A percentile compares a stretch with the other conserved stretches of the same genome.
These are phyloP conservation scores for Sebastes hopkinsi DNA, from an alignment of 2,797 vertebrate genomes.

Conservation along the genomic window DNA sequence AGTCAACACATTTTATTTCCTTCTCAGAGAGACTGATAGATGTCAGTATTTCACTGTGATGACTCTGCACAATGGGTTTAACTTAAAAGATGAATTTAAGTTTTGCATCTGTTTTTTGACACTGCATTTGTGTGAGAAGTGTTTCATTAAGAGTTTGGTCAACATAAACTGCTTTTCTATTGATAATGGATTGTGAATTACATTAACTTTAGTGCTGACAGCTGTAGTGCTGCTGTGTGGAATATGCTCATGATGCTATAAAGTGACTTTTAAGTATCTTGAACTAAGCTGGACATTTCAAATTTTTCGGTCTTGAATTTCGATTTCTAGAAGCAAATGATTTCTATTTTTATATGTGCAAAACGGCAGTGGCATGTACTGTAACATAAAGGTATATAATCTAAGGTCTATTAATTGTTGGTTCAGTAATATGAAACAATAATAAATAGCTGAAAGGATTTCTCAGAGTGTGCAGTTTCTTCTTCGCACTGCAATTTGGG, in stretches of 20 bases:
- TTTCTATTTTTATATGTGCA: slow-evolving; percentile 84
- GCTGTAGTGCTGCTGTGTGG: slow-evolving; percentile 54
- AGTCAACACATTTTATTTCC: slow-evolving; percentile 4
- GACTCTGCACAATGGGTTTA: slow-evolving; percentile 19
- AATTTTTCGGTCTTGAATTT: slow-evolving; percentile 68
- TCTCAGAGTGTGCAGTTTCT: not conserved
- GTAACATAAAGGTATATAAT: slow-evolving; percentile 42
- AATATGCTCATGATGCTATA: slow-evolving; percentile 55
- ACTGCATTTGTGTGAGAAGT: slow-evolving; percentile 2
- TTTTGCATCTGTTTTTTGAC: slow-evolving; percentile 17
- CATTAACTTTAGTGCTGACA: slow-evolving; percentile 31
- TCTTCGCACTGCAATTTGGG: not conserved
- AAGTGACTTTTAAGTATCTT: slow-evolving; percentile 78
- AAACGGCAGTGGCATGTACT: slow-evolving; percentile 60
- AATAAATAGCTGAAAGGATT: slow-evolving; percentile 61
- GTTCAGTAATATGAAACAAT: slow-evolving; percentile 47
- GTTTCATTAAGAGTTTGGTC: slow-evolving; percentile 31
- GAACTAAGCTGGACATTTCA: slow-evolving; percentile 69
- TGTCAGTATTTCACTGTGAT: slow-evolving; percentile 30
- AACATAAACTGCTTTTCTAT: slow-evolving; percentile 43
- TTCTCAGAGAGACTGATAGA: not conserved
- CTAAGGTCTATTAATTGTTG: slow-evolving; percentile 47
- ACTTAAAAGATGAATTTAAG: not conserved
- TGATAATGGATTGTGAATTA: slow-evolving; percentile 26
- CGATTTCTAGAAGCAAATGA: slow-evolving; percentile 74